Base-by-base conservation (phyloP, 2,797 vertebrate species). In the Emydoidea blandingii region DNA sequence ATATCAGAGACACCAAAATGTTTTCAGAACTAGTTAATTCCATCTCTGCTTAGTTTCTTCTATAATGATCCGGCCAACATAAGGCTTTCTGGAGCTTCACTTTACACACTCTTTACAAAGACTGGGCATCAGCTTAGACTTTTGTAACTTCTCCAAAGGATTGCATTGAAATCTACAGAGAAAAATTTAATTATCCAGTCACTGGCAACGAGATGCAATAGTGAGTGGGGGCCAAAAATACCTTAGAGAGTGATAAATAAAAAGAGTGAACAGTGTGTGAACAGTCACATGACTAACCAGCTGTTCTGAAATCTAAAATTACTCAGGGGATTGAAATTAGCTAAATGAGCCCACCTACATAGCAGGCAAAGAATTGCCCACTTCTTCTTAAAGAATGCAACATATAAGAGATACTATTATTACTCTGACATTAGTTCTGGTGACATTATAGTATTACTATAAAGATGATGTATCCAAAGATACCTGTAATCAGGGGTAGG, bases 41-140 rank as follows among this genome's bases (percentile, higher is more conserved):
- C 3, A 27, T n/a, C 19, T 57, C 6, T 85, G 12, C 29, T 59
- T 76, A 27, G 5, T 74, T 76, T 87, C 27, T 86, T 83, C 65
- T 4, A 44, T 37, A 25, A 78, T 50, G 25, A 44, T 44, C 6
- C 1, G 0, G 12, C n/a, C 84, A 85, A 86, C 21, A 47, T 0
- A 3, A 57, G 19, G 54, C 2, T 81, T 85, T 34, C 3, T 10
- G 79, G 34, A 15, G 9, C 49, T 76, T 89, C 9, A 79, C 62
- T 65, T 91, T 14, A 79, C 4, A 49, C 11, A 5, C 5, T 21
- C 0, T 0, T 18, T 54, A 87, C 34, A 68, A 56, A 3, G 76
- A 34, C 5, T 79, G 31, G 29, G 3, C 12, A 74, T 5, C 81
- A 50, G 6, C 2, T 74, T 81, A 68, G 41, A 0, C 0, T 57